Evolutionary conservation across 2,888 invertebrate genomes (phyloP).

Genomic region (Hirtodrosophila histrioides): DNA sequence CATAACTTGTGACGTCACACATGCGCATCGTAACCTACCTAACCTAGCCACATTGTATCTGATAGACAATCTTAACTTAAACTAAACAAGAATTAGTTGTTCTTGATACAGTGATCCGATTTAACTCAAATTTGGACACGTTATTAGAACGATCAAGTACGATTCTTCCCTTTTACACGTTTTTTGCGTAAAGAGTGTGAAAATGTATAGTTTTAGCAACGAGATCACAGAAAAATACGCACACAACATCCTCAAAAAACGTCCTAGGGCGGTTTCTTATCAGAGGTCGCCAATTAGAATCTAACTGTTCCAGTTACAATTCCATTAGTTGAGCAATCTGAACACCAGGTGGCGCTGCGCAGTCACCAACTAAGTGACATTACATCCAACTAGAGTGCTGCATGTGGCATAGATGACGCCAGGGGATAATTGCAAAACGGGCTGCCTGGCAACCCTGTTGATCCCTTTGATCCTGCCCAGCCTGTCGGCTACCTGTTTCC

Average conservation of each 20-base stretch:
- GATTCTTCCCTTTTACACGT: too few relatives aligned
- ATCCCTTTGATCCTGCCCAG: slow-evolving; percentile 6
- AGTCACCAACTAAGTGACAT: neutral
- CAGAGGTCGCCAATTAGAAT: neutral
- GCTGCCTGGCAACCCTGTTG: slow-evolving; percentile 30
- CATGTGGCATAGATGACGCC: slow-evolving; percentile 52
- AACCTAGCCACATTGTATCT: neutral
- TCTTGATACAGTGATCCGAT: too few relatives aligned
- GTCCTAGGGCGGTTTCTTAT: too few relatives aligned
- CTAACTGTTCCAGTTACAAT: neutral
- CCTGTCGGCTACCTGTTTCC: slow-evolving; percentile 15
- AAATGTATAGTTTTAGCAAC: too few relatives aligned
- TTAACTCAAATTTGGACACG: too few relatives aligned
- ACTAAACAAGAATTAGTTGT: too few relatives aligned
- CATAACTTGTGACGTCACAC: too few relatives aligned
- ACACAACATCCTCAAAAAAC: too few relatives aligned
- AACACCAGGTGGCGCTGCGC: slow-evolving; percentile 53
- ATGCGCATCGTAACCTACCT: too few relatives aligned
- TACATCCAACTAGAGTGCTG: slow-evolving; percentile 38
- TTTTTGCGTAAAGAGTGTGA: too few relatives aligned
- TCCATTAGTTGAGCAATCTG: neutral
- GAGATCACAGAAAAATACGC: too few relatives aligned
- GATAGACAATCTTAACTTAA: neutral
- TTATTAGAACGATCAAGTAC: too few relatives aligned
- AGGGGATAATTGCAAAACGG: neutral